A percentile compares a stretch with the other conserved stretches of the same genome.
Evolutionary conservation across 2,888 invertebrate species (phyloP).

Genomic region (Agriopis marginaria): DNA sequence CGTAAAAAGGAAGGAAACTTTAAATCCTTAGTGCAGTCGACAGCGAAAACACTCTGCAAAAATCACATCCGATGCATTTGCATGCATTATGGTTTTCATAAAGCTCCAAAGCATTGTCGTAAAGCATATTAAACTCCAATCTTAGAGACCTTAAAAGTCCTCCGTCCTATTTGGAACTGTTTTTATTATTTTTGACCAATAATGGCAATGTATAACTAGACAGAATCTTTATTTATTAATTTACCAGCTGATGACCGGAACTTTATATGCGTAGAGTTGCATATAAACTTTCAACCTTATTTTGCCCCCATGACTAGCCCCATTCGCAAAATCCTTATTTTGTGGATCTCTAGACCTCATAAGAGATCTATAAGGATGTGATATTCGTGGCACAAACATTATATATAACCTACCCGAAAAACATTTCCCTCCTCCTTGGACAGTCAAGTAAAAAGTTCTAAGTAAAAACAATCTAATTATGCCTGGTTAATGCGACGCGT

Average conservation of each 20-base stretch:
- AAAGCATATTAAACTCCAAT: conserved; percentile 11
- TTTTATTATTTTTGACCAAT: not conserved
- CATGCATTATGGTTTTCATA: conserved; percentile 35
- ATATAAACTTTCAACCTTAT: too few species aligned
- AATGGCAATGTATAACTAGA: not conserved
- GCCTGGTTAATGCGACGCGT: too few species aligned
- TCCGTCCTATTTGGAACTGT: conserved; percentile 2
- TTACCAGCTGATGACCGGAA: not conserved
- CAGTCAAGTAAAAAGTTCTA: too few species aligned
- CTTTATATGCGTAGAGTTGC: too few species aligned
- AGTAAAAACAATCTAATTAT: too few species aligned
- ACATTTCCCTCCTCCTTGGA: too few species aligned
- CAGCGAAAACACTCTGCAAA: conserved; percentile 22
- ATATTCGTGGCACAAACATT: too few species aligned
- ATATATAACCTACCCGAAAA: too few species aligned
- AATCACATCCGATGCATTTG: conserved; percentile 35
- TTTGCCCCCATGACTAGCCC: too few species aligned
- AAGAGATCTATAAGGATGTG: too few species aligned
- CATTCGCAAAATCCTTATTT: too few species aligned
- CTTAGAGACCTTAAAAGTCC: not conserved
- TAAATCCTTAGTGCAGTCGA: conserved; percentile 2
- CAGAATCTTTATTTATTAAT: not conserved
- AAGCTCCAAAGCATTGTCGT: conserved; percentile 29
- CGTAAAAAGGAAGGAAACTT: conserved; percentile 15
- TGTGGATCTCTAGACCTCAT: too few species aligned